phyloP scores from a whole-genome alignment of 2,888 invertebrate species.

The Dinocampus coccinellae region DNA sequence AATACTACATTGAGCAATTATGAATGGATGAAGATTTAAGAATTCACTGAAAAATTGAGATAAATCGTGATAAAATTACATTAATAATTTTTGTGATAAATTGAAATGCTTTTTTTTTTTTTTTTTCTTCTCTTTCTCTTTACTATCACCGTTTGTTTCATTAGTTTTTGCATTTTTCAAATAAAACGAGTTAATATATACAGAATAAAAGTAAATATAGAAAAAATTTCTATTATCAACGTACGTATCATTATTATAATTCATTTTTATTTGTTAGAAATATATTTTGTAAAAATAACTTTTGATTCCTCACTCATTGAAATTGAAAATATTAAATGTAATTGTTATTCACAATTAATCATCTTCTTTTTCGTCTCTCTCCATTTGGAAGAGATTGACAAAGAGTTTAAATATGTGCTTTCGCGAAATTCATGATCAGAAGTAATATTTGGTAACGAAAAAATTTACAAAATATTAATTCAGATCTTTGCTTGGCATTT shows the following conservation, averaged over 20 bases:
- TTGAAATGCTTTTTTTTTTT: neutral
- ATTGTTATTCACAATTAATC: neutral
- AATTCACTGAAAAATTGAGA: too few relatives aligned
- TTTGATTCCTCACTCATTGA: slow-evolving; percentile 29
- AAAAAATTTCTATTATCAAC: neutral
- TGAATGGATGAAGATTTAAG: slow-evolving; percentile 27
- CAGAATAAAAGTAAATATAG: too few relatives aligned
- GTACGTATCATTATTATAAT: neutral
- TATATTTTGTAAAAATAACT: slow-evolving; percentile 21
- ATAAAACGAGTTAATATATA: too few relatives aligned
- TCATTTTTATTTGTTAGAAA: slow-evolving; percentile 10
- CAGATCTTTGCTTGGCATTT: neutral
- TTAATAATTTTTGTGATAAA: neutral
- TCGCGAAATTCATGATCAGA: neutral
- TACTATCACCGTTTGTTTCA: too few relatives aligned
- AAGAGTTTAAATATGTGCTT: neutral
- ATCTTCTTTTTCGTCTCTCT: too few relatives aligned
- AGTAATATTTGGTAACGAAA: neutral
- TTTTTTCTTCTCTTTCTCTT: too few relatives aligned
- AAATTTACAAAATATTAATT: neutral
- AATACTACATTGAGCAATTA: neutral
- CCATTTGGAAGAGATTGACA: neutral
- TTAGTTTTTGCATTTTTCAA: too few relatives aligned
- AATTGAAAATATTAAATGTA: neutral
- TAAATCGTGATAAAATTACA: neutral